Conservation (phyloP, 2,888 invertebrate species). For the Drosophila kuntzei region DNA sequence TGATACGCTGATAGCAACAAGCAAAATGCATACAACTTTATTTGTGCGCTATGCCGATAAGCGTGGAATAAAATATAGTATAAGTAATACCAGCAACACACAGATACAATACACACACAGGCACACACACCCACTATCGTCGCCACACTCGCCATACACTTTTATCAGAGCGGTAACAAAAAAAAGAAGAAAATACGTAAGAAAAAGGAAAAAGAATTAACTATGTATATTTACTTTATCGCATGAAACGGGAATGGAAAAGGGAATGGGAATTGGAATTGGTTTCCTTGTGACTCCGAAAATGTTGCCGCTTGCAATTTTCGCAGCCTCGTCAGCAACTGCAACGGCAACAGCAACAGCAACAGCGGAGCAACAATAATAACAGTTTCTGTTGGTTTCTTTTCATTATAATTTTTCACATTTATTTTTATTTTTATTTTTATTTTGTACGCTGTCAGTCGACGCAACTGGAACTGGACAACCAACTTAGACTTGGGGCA, state of each 20-base stretch:
- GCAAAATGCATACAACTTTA: constrained; percentile 73
- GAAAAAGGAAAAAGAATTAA: constrained; percentile 35
- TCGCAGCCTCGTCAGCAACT: constrained; percentile 61
- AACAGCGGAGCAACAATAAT: constrained; percentile 45
- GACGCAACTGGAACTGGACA: constrained; percentile 48
- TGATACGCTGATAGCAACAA: constrained; percentile 56
- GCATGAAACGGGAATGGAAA: constrained; percentile 31
- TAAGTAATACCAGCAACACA: constrained; percentile 25
- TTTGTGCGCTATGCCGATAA: constrained; percentile 66
- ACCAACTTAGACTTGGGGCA: constrained; percentile 55
- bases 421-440: constrained; percentile 31
- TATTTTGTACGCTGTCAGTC: constrained; percentile 42
- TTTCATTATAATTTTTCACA: constrained; percentile 23
- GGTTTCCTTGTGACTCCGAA: constrained; percentile 59
- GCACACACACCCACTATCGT: constrained; percentile 23
- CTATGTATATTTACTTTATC: constrained; percentile 68
- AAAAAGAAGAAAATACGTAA: constrained; percentile 1
- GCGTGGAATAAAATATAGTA: constrained; percentile 47
- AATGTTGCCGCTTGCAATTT: constrained; percentile 66
- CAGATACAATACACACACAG: constrained; percentile 36
- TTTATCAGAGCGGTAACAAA: constrained; percentile 28
- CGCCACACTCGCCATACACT: constrained; percentile 33
- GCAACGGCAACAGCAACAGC: constrained; percentile 9
- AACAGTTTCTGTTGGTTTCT: constrained; percentile 61
- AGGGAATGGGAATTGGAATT: constrained; percentile 25